Evolutionary conservation across 2,797 vertebrate genomes (phyloP), one percentile per base, ranked within the genome.

Genomic region (Sebastes diaconus): DNA sequence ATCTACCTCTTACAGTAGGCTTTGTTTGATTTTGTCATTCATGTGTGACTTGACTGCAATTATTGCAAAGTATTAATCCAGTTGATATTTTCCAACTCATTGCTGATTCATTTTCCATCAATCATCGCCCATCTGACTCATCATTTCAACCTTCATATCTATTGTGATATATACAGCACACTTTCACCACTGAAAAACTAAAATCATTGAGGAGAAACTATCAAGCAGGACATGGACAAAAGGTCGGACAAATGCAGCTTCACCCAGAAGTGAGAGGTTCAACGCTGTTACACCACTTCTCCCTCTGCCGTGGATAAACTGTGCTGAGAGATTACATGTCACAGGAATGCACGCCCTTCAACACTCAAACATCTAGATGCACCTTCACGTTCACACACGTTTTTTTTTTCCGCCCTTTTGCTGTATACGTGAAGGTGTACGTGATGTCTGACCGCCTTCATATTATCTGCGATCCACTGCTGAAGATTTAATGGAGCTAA

Each of bases 341-440:
- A 66, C 61, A 80, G 81, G 89, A 89, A 90, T 80, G 86, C 79
- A 13, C 16, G 55, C 68, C 84, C 78, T 86, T 85, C 80, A 73
- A 79, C 64, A n/a, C 85, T 57, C 71, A 80, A 66, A 84, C 83
- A 77, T 42, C 42, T 8, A 68, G n/a, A 50, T 16, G 8, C 36
- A 60, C 69, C 30, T 46, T 22, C 27, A 14, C 14, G 13, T 14
- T 29, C 20, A 11, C 64, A 22, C 25, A 25, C 34, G n/a, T 22
- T 54, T 1, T 3, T 20, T 27, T n/a, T 36, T 46, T 34, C 16
- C 4, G 9, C 60, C 4, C n/a, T 34, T n/a, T 10, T 60, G 25
- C 59, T 59, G 34, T 3, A 42, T 42, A 52, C 1, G 24, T 55
- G 8, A 25, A 32, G 58, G 25, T 20, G 12, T 34, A 66, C 66